Evolutionary conservation across 2,888 invertebrate genomes (phyloP).

Genomic region (Busseola fusca): DNA sequence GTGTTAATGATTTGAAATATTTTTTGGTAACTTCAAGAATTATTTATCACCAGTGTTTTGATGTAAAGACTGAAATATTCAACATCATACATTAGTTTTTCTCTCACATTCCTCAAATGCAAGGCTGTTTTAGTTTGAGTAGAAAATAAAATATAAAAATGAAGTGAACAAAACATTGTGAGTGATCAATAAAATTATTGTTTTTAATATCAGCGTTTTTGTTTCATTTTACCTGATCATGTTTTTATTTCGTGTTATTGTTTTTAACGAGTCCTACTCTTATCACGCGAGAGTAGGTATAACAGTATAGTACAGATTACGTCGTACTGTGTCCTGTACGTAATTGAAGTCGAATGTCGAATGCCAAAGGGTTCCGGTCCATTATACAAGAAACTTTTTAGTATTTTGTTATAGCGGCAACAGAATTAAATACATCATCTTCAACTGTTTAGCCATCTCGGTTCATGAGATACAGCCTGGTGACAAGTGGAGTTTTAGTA

Average conservation of each 20-base stretch:
- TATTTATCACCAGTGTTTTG: constrained; percentile 70
- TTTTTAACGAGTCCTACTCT: background rate
- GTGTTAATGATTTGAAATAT: constrained; percentile 54
- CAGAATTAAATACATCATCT: no score
- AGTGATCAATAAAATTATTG: constrained; percentile 78
- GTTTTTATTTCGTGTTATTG: background rate
- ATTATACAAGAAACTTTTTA: no score
- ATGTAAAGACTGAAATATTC: constrained; percentile 77
- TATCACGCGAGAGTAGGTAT: background rate
- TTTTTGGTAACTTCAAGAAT: constrained; percentile 61
- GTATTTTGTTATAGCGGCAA: no score
- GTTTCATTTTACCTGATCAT: constrained; percentile 37
- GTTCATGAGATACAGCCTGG: no score
- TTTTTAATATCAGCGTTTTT: constrained; percentile 59
- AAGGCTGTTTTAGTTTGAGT: constrained; percentile 84
- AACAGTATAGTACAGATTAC: background rate
- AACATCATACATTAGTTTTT: constrained; percentile 68
- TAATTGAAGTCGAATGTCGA: background rate
- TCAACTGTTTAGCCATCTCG: no score
- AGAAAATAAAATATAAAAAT: constrained; percentile 68
- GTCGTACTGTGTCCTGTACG: background rate
- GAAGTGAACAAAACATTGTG: constrained; percentile 84
- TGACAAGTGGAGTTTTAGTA: no score
- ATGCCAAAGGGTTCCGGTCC: no score
- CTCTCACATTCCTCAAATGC: constrained; percentile 83